These are phyloP conservation scores for Dicentrarchus labrax DNA, from an alignment of 2,113 vertebrate species.

Conservation along the genomic window DNA sequence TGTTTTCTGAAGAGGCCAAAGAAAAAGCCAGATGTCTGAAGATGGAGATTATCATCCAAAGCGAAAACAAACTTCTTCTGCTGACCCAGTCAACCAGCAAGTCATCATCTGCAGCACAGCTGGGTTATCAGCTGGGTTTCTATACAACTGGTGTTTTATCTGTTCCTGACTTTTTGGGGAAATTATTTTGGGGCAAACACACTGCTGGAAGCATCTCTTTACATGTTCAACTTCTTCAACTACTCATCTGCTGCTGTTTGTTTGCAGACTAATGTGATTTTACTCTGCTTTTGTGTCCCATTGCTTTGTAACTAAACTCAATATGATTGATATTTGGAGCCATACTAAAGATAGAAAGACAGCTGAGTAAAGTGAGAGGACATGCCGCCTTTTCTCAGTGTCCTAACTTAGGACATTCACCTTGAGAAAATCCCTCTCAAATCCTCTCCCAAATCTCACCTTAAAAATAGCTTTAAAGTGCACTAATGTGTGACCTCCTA, in stretches of 20 bases:
- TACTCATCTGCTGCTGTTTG: background rate
- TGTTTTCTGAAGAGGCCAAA: conserved; percentile 29
- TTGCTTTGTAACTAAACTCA: conserved; percentile 15
- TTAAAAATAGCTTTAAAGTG: conserved; percentile 62
- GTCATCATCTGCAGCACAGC: conserved; percentile 16
- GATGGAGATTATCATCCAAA: conserved; percentile 42
- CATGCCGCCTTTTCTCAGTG: conserved; percentile 35
- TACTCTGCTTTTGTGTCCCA: conserved; percentile 21
- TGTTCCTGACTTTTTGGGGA: background rate
- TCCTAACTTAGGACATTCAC: conserved; percentile 69
- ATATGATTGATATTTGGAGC: conserved; percentile 39
- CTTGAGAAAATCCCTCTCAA: conserved; percentile 69
- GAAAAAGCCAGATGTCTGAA: conserved; percentile 12
- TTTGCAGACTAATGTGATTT: background rate
- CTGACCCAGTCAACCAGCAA: background rate
- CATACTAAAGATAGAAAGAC: conserved; percentile 69
- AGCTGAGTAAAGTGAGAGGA: conserved; percentile 76
- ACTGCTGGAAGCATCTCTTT: background rate
- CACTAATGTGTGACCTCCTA: background rate
- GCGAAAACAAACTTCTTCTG: conserved; percentile 15
- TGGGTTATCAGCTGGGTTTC: conserved; percentile 35
- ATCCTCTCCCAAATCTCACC: conserved; percentile 50
- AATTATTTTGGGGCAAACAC: background rate
- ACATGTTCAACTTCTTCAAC: background rate
- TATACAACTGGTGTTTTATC: background rate